Percentiles rank a stretch among this genome's conserved stretches.
Evolutionary conservation across 2,888 invertebrate genomes (phyloP).

Genomic region (Cephus rjabovi): DNA sequence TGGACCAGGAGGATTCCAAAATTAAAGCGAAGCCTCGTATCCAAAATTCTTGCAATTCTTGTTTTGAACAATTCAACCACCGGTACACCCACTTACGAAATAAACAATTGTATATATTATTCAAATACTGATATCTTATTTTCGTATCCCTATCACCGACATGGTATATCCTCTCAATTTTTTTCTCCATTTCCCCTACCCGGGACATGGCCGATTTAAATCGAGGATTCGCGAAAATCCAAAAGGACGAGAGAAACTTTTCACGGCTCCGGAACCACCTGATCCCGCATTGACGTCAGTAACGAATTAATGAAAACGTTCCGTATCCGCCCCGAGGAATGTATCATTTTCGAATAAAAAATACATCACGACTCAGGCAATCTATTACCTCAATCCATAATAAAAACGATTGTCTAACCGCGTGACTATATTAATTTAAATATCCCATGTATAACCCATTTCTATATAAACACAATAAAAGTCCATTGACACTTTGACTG

Average conservation of each 20-base stretch:
- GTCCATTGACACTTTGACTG: background rate
- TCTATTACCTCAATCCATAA: background rate
- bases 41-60: conserved; percentile 28
- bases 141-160: background rate
- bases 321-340: background rate
- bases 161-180: background rate
- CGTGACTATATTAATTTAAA: background rate
- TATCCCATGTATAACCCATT: background rate
- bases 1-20: background rate
- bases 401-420: background rate
- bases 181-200: background rate
- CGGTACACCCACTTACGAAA: conserved; percentile 29
- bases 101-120: background rate
- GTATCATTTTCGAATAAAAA: background rate
- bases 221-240: background rate
- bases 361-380: background rate
- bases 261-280: background rate
- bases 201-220: background rate
- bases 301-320: background rate
- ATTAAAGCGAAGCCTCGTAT: conserved; percentile 9
- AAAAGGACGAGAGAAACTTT: background rate
- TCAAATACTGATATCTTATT: background rate
- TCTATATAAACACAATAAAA: background rate
- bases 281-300: background rate
- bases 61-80: background rate